These are phyloP conservation scores for Galeopsomyia nigrocyanea DNA, from an alignment of 2,888 invertebrate genomes.

Conservation along the genomic window DNA sequence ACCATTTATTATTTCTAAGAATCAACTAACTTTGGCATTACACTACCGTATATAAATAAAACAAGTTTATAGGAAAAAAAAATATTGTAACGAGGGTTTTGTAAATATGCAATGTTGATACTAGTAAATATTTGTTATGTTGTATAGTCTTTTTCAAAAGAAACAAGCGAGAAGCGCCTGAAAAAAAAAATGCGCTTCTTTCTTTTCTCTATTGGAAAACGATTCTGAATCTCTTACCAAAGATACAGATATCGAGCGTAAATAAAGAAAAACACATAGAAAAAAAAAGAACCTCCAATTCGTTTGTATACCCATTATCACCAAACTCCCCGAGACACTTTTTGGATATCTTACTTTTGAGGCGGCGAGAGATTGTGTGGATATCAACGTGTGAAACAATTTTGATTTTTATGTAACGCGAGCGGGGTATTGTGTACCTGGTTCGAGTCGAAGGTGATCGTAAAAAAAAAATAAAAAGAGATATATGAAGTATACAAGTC, in stretches of 20 bases:
- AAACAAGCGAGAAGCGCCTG: constrained; percentile 12
- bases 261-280: constrained; percentile 27
- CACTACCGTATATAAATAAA: constrained; percentile 18
- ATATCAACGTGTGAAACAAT: constrained; percentile 45
- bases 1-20: constrained; percentile 30
- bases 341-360: too few species aligned
- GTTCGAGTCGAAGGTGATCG: constrained; percentile 59
- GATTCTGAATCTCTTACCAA: constrained; percentile 59
- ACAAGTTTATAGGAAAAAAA: constrained; percentile 28
- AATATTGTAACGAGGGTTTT: constrained; percentile 39
- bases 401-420: constrained; percentile 58
- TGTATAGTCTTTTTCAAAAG: constrained; percentile 37
- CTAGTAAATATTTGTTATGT: constrained; percentile 44
- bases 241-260: constrained; percentile 54
- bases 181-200: constrained; percentile 42
- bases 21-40: constrained; percentile 32
- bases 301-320: constrained; percentile 25
- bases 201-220: constrained; percentile 46
- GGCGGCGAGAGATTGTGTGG: constrained; percentile 10
- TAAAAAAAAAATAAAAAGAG: constrained; percentile 58
- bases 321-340: too few species aligned
- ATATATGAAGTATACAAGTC: constrained; percentile 21
- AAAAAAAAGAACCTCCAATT: constrained; percentile 20
- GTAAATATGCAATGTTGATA: constrained; percentile 48
- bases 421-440: constrained; percentile 61